Conservation (phyloP, 1,140 invertebrate species). For the Drosophila kurseongensis region DNA sequence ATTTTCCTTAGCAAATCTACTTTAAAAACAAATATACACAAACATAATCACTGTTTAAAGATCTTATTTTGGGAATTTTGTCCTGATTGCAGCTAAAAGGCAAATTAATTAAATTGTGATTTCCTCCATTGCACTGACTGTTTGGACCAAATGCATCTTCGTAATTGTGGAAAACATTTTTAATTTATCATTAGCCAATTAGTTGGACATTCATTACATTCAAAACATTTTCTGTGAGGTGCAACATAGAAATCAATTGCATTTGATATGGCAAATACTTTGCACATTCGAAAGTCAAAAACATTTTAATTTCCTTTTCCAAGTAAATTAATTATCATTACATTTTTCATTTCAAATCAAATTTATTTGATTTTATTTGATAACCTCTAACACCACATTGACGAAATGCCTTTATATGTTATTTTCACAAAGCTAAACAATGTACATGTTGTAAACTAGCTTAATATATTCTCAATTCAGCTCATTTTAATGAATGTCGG, state of each 20-base stretch:
- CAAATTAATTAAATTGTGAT: background rate
- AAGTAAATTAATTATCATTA: slow-evolving; percentile 10
- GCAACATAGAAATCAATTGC: too few species aligned
- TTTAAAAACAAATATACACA: too few species aligned
- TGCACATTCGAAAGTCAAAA: background rate
- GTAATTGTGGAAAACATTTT: slow-evolving; percentile 8
- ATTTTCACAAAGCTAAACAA: background rate
- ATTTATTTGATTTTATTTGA: background rate
- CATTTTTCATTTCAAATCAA: slow-evolving; percentile 5
- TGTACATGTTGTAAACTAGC: background rate
- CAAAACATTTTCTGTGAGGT: too few species aligned
- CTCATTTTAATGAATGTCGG: background rate
- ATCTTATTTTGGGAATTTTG: too few species aligned
- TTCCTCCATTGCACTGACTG: background rate
- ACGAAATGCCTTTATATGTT: background rate
- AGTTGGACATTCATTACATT: slow-evolving; percentile 17
- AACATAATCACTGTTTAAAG: too few species aligned
- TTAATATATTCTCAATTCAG: background rate
- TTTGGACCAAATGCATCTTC: background rate
- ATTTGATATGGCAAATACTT: background rate
- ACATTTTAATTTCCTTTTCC: background rate
- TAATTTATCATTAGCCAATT: slow-evolving; percentile 15
- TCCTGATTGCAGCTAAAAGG: too few species aligned
- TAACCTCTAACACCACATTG: background rate
- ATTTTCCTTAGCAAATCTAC: slow-evolving; percentile 3